phyloP scores from a whole-genome alignment of 2,888 invertebrate genomes.

The Ophioninae sp. region DNA sequence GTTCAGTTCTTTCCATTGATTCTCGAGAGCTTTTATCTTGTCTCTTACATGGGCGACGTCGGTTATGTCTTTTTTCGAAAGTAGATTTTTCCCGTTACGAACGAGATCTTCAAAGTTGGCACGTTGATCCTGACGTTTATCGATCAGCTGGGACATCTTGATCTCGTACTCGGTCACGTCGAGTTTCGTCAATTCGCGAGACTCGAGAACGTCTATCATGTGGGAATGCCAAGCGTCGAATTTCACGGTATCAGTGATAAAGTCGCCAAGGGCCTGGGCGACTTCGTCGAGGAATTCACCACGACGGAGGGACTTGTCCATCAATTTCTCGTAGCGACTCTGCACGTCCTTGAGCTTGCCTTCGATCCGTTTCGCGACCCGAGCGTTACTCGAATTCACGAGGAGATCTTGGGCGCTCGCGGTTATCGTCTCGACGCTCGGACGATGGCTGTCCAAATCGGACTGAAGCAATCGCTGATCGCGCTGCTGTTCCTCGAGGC shows the following conservation, averaged over 20 bases:
- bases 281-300: conserved; percentile 92
- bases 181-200: conserved; percentile 86
- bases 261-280: conserved; percentile 82
- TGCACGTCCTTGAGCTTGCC: conserved; percentile 94
- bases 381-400: conserved; percentile 89
- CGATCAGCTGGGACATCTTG: conserved; percentile 83
- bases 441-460: conserved; percentile 93
- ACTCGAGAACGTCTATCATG: conserved; percentile 88
- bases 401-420: conserved; percentile 91
- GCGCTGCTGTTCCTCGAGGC: conserved; percentile 93
- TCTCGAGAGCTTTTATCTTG: conserved; percentile 92
- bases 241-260: conserved; percentile 79
- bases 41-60: conserved; percentile 92
- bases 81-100: conserved; percentile 89
- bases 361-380: conserved; percentile 95
- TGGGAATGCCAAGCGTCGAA: conserved; percentile 88
- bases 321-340: conserved; percentile 91
- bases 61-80: conserved; percentile 93
- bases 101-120: conserved; percentile 88
- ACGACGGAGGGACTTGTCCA: conserved; percentile 90
- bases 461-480: conserved; percentile 91
- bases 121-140: conserved; percentile 83
- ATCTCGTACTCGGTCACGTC: conserved; percentile 85
- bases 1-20: conserved; percentile 94
- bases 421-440: conserved; percentile 91